phyloP scores from a whole-genome alignment of 2,888 invertebrate genomes.

The Spisula solida region DNA sequence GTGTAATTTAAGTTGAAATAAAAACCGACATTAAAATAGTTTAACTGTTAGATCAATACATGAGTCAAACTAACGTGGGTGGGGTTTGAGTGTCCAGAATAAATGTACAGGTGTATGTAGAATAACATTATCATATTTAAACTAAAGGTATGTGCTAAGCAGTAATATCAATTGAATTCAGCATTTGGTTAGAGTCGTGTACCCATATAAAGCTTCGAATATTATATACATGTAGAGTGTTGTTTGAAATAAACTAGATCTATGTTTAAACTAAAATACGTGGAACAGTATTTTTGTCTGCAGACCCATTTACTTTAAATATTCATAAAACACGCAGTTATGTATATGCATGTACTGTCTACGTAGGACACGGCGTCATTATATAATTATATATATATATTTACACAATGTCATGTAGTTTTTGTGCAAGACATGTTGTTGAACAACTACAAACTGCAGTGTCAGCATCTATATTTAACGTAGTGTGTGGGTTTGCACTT shows the following conservation, averaged over 20 bases:
- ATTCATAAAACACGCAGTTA: background rate
- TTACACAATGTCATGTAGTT: background rate
- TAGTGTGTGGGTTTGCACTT: no score
- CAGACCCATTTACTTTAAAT: background rate
- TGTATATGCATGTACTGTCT: background rate
- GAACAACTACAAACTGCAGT: background rate
- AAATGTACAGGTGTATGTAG: no score
- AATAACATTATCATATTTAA: no score
- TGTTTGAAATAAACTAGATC: no score
- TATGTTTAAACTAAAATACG: no score
- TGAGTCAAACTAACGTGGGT: background rate
- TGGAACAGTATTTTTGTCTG: background rate
- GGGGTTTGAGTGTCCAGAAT: background rate
- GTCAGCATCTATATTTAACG: no score
- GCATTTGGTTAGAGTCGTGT: no score
- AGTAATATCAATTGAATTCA: no score
- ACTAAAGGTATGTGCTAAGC: no score
- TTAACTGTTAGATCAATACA: background rate
- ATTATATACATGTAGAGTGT: no score
- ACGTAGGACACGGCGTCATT: background rate
- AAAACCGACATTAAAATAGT: background rate
- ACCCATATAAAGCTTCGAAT: no score
- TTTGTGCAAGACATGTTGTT: background rate
- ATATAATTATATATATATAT: background rate
- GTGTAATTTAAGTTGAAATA: conserved; percentile 1